Percentiles rank a stretch among this genome's conserved stretches.
phyloP scores from a whole-genome alignment of 2,113 vertebrate species.

The Girardinichthys multiradiatus region DNA sequence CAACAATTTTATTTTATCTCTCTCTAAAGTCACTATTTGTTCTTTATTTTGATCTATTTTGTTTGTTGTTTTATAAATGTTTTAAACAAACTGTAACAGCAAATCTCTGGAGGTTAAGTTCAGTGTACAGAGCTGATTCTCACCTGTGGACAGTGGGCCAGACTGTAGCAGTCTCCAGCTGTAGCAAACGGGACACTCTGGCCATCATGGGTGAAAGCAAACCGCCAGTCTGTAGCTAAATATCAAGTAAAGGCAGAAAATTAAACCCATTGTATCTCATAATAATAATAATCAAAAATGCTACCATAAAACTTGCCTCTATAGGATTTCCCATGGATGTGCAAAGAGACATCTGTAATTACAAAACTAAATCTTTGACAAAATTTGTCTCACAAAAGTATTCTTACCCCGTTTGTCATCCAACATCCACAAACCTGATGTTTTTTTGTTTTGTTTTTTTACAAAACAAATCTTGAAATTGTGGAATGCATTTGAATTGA shows the following conservation, averaged over 20 bases:
- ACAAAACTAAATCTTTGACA: neutral
- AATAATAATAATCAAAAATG: neutral
- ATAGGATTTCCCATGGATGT: constrained; percentile 11
- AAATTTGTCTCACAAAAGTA: too few relatives aligned
- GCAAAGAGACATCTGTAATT: constrained; percentile 24
- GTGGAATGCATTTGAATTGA: too few relatives aligned
- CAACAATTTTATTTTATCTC: neutral
- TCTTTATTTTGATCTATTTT: neutral
- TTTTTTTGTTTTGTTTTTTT: too few relatives aligned
- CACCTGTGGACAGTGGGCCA: constrained; percentile 94
- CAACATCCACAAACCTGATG: too few relatives aligned
- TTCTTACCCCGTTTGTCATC: too few relatives aligned
- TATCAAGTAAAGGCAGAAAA: constrained; percentile 14
- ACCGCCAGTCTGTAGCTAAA: constrained; percentile 93
- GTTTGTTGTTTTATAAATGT: neutral
- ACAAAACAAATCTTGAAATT: too few relatives aligned
- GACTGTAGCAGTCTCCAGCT: constrained; percentile 96
- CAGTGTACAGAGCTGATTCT: constrained; percentile 22
- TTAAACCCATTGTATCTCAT: neutral
- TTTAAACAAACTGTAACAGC: neutral
- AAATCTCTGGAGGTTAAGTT: neutral
- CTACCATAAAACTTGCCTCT: neutral
- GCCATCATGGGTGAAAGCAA: constrained; percentile 88
- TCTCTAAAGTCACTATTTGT: neutral
- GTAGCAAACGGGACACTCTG: constrained; percentile 93